Percentiles rank a stretch among this genome's conserved stretches.
These are phyloP conservation scores for Strix uralensis DNA, from an alignment of 2,113 vertebrate species.

Conservation along the genomic window DNA sequence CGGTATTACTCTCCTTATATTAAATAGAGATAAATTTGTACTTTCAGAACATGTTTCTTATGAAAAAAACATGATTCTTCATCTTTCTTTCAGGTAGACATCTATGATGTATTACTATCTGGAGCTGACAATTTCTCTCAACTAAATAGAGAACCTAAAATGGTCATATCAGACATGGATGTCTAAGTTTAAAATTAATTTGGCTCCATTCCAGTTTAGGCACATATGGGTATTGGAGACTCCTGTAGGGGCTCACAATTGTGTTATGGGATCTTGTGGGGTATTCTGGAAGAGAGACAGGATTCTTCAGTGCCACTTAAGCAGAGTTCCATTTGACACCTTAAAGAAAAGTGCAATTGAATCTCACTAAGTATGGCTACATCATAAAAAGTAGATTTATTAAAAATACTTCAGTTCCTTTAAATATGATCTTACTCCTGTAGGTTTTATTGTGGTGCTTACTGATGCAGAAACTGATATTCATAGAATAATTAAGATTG, in stretches of 20 bases:
- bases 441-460: background rate
- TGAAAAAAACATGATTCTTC: background rate
- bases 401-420: background rate
- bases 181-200: background rate
- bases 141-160: background rate
- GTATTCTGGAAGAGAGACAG: background rate
- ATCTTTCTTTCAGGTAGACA: background rate
- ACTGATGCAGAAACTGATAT: background rate
- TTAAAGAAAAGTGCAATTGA: background rate
- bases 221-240: background rate
- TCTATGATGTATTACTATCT: background rate
- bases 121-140: background rate
- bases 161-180: rapidly evolving
- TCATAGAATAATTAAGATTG: background rate
- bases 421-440: background rate
- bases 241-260: background rate
- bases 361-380: background rate
- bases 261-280: background rate
- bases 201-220: background rate
- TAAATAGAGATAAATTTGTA: background rate
- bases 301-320: background rate
- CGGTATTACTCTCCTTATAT: background rate
- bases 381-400: background rate
- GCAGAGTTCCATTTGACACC: background rate
- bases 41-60: background rate